These are phyloP conservation scores for Halcyon leucocephala DNA, from an alignment of 2,797 vertebrate species.

Conservation along the genomic window DNA sequence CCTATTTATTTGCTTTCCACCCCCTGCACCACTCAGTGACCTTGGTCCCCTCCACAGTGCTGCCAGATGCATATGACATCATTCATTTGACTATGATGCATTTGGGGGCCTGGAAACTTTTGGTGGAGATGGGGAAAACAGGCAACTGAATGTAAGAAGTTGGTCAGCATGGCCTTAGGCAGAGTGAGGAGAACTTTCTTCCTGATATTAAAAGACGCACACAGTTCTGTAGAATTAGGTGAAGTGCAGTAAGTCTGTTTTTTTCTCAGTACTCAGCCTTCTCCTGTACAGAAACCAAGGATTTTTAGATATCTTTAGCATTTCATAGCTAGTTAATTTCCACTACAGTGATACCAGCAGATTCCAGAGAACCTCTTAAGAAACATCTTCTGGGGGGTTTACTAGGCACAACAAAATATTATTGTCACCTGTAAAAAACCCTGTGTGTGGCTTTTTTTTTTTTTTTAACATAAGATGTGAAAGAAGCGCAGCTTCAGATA, in stretches of 20 bases:
- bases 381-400: not conserved
- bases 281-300: not conserved
- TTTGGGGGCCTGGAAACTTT: not conserved
- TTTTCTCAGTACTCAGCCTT: not conserved
- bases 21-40: not conserved
- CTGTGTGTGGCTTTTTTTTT: not conserved
- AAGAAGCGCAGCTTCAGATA: not conserved
- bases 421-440: not conserved
- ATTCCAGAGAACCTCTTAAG: not conserved
- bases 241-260: not conserved
- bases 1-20: not conserved
- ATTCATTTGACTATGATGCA: not conserved
- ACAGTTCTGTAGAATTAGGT: not conserved
- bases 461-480: not conserved
- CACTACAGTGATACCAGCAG: not conserved
- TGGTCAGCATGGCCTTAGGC: fast-evolving
- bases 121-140: fast-evolving
- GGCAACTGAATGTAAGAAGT: too few species aligned
- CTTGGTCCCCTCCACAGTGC: not conserved
- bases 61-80: not conserved
- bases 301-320: not conserved
- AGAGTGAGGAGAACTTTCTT: not conserved
- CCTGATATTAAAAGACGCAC: not conserved
- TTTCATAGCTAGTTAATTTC: not conserved
- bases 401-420: not conserved